Percentiles rank a stretch among this genome's conserved stretches.
Evolutionary conservation across 2,797 vertebrate genomes (phyloP).

Genomic region (Ictinia mississippiensis): DNA sequence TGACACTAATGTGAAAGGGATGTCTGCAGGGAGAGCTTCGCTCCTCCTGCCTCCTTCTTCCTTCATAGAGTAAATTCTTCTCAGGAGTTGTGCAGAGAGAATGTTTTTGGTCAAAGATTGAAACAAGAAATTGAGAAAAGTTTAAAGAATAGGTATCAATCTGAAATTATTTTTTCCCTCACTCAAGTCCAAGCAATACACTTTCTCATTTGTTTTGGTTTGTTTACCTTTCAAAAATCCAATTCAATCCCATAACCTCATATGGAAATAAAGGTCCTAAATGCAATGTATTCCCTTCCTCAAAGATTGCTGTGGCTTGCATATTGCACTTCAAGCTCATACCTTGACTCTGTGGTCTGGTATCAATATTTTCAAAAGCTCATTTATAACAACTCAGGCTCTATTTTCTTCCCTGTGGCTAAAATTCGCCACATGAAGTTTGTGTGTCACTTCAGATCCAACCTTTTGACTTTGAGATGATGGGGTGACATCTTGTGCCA

Average conservation of each 20-base stretch:
- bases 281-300: not conserved
- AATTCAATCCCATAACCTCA: not conserved
- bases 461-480: not conserved
- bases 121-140: not conserved
- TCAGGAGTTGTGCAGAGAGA: not conserved
- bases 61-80: not conserved
- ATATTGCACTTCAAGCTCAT: not conserved
- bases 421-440: not conserved
- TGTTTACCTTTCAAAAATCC: not conserved
- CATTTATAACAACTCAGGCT: not conserved
- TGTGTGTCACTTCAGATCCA: not conserved
- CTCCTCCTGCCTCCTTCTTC: not conserved
- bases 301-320: not conserved
- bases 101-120: not conserved
- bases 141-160: not conserved
- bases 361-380: not conserved
- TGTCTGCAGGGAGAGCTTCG: not conserved
- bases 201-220: not conserved
- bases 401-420: not conserved
- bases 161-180: not conserved
- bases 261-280: not conserved
- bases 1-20: not conserved
- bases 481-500: not conserved
- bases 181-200: not conserved
- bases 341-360: not conserved